Conservation (phyloP, 2,888 invertebrate genomes). For the Cryptosula pallasiana region DNA sequence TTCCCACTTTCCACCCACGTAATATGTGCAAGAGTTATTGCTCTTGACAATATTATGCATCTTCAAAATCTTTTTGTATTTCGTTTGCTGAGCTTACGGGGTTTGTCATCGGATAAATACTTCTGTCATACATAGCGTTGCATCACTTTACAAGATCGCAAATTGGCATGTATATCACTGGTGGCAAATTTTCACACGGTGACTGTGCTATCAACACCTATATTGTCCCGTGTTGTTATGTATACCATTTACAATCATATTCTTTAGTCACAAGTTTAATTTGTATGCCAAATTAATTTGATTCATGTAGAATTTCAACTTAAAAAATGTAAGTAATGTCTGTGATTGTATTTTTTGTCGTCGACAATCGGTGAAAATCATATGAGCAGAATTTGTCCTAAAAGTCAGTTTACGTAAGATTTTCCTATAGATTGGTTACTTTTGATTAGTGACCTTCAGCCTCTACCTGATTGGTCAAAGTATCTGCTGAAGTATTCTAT, state of each 20-base stretch:
- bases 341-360: slow-evolving; percentile 95
- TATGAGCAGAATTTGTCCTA: slow-evolving; percentile 29
- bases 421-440: not conserved
- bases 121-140: no score
- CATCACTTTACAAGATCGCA: no score
- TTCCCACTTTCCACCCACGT: no score
- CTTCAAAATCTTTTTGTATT: no score
- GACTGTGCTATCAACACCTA: not conserved
- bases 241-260: not conserved
- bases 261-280: not conserved
- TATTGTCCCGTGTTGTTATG: not conserved
- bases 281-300: not conserved
- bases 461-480: not conserved
- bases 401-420: not conserved
- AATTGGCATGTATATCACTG: no score
- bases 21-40: no score
- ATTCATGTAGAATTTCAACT: not conserved
- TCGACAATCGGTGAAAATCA: slow-evolving; percentile 48
- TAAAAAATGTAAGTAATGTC: slow-evolving; percentile 76
- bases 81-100: no score
- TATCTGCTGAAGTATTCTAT: not conserved
- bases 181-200: not conserved
- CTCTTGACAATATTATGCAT: no score
- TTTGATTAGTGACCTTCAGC: not conserved
- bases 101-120: no score